Evolutionary conservation across 2,888 invertebrate genomes (phyloP), one percentile per base, ranked within the genome.

Genomic region (Oligia fasciuncula): DNA sequence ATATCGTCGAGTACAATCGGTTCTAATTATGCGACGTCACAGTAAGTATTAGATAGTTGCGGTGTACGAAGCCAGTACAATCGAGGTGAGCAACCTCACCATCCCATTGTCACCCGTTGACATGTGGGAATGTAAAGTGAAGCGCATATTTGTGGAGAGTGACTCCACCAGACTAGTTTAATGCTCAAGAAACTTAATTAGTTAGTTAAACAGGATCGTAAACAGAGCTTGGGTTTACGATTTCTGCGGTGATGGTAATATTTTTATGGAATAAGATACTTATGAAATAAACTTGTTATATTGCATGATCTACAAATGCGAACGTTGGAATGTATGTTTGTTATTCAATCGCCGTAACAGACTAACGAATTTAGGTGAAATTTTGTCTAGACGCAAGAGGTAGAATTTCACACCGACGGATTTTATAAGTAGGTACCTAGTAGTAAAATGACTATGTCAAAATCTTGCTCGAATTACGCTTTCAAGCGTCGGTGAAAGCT

Each of bases 41-140:
- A 93, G 91, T 88, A 84, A 93, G 91, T 88, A 84, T 93, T 93
- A 93, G 93, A 93, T 94, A 92, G 91, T 90, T 89, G 87, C 79
- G 87, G 85, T 81, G 80, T 80, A 86, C 85, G 87, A 79, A 73
- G 86, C 84, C 75, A 87, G 87, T 80, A 92, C 93, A 92, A 92
- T 92, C 71, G 90, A 94, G 96, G 96, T 96, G 93, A 96, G 93
- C 95, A 95, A 96, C 96, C 96, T 96, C 93, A 51, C 89, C 90
- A 91, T 93, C 91, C 93, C 92, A 95, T 95, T 95, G 95, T 95
- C 94, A 91, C 88, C 85, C 87, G 90, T 90, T 92, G 92, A 92
- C 92, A 93, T 94, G 94, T 94, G 95, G 91, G 94, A 95, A 94
- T 93, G 91, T 93, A 91, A 91, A 92, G 90, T 88, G 91, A 89